phyloP scores from a whole-genome alignment of 2,888 invertebrate species.

The Hyposoter dolosus region DNA sequence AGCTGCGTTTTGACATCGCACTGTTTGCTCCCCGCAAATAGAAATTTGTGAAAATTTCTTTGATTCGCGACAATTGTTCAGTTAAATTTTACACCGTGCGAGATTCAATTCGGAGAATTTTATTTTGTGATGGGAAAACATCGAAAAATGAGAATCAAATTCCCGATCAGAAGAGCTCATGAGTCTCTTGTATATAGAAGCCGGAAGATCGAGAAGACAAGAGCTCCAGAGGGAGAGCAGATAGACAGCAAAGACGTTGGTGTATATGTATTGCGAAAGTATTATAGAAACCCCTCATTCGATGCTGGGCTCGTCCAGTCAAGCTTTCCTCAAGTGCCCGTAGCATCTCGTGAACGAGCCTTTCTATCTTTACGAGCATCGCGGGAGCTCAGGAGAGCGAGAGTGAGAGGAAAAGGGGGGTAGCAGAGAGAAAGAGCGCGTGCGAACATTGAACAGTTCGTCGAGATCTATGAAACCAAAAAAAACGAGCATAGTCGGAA shows the following conservation, averaged over 20 bases:
- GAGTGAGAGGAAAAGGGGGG: background rate
- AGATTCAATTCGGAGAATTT: background rate
- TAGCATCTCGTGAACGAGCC: slow-evolving; percentile 57
- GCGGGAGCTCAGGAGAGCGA: slow-evolving; percentile 62
- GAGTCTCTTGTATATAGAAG: slow-evolving; percentile 25
- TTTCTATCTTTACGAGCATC: slow-evolving; percentile 72
- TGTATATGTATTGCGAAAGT: slow-evolving; percentile 29
- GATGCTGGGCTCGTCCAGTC: slow-evolving; percentile 58
- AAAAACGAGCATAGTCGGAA: background rate
- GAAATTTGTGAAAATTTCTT: background rate
- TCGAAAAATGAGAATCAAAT: slow-evolving; percentile 11
- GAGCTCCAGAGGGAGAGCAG: background rate
- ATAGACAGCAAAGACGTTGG: slow-evolving; percentile 5
- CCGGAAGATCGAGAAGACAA: slow-evolving; percentile 25
- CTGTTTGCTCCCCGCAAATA: background rate
- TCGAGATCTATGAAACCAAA: slow-evolving; percentile 52
- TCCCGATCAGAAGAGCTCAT: slow-evolving; percentile 16
- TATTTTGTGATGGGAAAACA: background rate
- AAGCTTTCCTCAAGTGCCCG: slow-evolving; percentile 66
- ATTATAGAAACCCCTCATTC: slow-evolving; percentile 60
- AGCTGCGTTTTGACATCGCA: background rate
- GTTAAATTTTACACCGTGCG: slow-evolving; percentile 6
- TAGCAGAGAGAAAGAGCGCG: slow-evolving; percentile 33
- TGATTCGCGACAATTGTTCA: too few relatives aligned
- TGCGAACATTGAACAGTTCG: slow-evolving; percentile 65